phyloP scores from a whole-genome alignment of 1,140 invertebrate genomes.

The Cyrtorhinus lividipennis region DNA sequence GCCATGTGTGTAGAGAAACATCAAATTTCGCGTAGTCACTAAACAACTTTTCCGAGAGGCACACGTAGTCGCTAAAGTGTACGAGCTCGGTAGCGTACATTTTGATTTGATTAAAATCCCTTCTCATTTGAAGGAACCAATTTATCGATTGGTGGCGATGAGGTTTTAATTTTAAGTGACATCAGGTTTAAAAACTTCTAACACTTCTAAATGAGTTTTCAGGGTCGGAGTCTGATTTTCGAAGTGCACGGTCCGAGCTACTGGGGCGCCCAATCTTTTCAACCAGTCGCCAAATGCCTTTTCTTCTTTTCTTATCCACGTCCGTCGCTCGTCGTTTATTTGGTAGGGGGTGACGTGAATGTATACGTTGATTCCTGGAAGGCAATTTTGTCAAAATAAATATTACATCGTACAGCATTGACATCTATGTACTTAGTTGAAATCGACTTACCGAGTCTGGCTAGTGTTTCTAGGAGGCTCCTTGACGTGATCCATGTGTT shows the following conservation, averaged over 20 bases:
- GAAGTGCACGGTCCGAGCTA: slow-evolving; percentile 49
- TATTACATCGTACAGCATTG: too few relatives aligned
- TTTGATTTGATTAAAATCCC: too few relatives aligned
- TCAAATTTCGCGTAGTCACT: too few relatives aligned
- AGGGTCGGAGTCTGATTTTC: slow-evolving; percentile 42
- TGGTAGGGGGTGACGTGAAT: slow-evolving; percentile 78
- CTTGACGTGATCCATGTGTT: slow-evolving; percentile 72
- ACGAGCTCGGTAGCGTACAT: too few relatives aligned
- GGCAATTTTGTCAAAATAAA: too few relatives aligned
- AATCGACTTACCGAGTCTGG: slow-evolving; percentile 32
- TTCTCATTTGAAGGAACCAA: too few relatives aligned
- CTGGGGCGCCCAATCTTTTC: slow-evolving; percentile 41
- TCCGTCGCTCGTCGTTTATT: slow-evolving; percentile 51
- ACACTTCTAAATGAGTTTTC: slow-evolving; percentile 52
- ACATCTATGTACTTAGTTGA: too few relatives aligned
- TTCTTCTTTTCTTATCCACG: slow-evolving; percentile 72
- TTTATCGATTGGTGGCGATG: too few relatives aligned
- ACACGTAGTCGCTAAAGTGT: too few relatives aligned
- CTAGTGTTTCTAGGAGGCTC: slow-evolving; percentile 50
- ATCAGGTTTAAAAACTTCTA: slow-evolving; percentile 36
- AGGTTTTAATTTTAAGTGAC: not conserved
- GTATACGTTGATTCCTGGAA: slow-evolving; percentile 45
- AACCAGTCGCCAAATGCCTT: slow-evolving; percentile 53
- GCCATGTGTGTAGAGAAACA: too few relatives aligned
- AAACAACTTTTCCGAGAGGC: too few relatives aligned